Evolutionary conservation across 2,888 invertebrate species (phyloP), one percentile per base, ranked within the genome.

Genomic region (Machimus rusticus): DNA sequence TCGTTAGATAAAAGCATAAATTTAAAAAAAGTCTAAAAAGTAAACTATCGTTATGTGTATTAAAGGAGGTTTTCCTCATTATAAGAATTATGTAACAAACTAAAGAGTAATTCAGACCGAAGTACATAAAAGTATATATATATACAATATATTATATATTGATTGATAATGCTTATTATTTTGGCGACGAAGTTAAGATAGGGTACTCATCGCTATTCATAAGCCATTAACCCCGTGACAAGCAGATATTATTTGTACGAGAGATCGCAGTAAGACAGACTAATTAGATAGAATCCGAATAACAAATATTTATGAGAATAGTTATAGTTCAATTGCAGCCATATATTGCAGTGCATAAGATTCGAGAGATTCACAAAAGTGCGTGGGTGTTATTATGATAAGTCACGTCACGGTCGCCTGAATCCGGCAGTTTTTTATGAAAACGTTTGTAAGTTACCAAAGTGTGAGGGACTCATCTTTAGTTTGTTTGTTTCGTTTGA

Each of bases 201-300:
- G 31, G 81, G 43, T 81, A 81, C 28, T 46, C 31, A 46, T 31
- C 31, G 55, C 23, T 81, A 81, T n/a, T 31, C 28, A 81, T 66
- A 81, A 81, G 46, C 28, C 81, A 81, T 81, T 81, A 81, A 81
- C 81, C 81, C 81, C 81, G 66, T 79, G 23, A 79, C 28, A 79
- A 46, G 66, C 43, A 79, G 23, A 19, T 66, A 81, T 84, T 39
- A 74, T 74, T 84, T 84, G 66, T 84, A 46, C 16, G 43, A 46
- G 43, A 46, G 43, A 46, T 46, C 43, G 16, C 43, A 46, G 14
- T 12, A 66, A 84, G 57, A 84, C 66, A 84, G 84, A 81, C 81
- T 84, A 84, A 84, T 84, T 84, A 84, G 84, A 84, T 84, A 84
- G 84, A 84, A 84, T 66, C 84, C 84, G 34, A 43, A 51, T 81